A percentile compares a stretch with the other conserved stretches of the same genome.
phyloP scores from a whole-genome alignment of 2,888 invertebrate genomes.

The Fragum sueziense region DNA sequence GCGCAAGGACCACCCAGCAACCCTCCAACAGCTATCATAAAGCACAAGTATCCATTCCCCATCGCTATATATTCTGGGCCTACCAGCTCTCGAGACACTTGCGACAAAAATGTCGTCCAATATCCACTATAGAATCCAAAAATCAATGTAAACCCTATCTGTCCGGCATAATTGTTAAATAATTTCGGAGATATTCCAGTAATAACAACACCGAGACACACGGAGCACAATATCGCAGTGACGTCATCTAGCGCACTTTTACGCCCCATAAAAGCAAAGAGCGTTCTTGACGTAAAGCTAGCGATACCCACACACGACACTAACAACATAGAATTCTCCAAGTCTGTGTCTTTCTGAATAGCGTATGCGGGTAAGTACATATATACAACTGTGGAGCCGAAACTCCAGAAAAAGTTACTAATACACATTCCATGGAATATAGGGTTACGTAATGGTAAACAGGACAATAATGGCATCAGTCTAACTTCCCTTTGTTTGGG shows the following conservation, averaged over 20 bases:
- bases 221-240: constrained; percentile 75
- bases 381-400: constrained; percentile 78
- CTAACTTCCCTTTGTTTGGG: constrained; percentile 64
- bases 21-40: constrained; percentile 78
- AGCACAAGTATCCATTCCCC: constrained; percentile 78
- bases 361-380: constrained; percentile 79
- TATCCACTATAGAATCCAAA: constrained; percentile 81
- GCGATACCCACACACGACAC: constrained; percentile 77
- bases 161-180: constrained; percentile 78
- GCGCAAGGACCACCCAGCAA: constrained; percentile 77
- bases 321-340: constrained; percentile 72
- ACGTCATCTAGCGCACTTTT: constrained; percentile 78
- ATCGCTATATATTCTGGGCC: constrained; percentile 78
- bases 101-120: constrained; percentile 80
- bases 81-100: constrained; percentile 75
- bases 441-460: constrained; percentile 74
- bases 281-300: constrained; percentile 74
- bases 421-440: constrained; percentile 77
- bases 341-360: constrained; percentile 70
- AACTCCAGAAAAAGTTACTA: constrained; percentile 80
- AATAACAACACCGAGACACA: constrained; percentile 76
- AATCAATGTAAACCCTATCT: constrained; percentile 78
- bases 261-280: constrained; percentile 79
- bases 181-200: constrained; percentile 78
- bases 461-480: constrained; percentile 74